Evolutionary conservation across 2,113 vertebrate genomes (phyloP).

Genomic region (Sclerurus mexicanus): DNA sequence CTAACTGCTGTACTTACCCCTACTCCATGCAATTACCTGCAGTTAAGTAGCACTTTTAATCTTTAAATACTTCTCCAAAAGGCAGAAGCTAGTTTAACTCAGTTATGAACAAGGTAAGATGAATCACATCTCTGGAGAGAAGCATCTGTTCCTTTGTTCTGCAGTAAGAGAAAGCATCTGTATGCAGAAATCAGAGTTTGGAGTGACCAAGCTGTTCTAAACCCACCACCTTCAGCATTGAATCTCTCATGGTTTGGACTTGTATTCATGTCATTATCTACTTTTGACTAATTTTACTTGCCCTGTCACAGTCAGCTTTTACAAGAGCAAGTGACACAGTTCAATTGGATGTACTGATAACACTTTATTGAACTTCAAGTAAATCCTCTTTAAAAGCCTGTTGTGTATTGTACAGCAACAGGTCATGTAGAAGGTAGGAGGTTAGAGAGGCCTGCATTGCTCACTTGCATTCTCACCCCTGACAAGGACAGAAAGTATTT

Average conservation of each 20-base stretch:
- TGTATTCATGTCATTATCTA: not conserved
- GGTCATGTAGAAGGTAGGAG: not conserved
- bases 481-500: conserved; percentile 60
- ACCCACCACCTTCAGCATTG: not conserved
- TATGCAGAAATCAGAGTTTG: not conserved
- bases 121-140: not conserved
- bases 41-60: not conserved
- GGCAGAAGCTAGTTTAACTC: not conserved
- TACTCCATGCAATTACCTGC: not conserved
- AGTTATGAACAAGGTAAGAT: not conserved
- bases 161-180: not conserved
- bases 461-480: not conserved
- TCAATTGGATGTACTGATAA: not conserved
- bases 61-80: not conserved
- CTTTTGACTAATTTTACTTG: not conserved
- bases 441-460: not conserved
- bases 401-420: not conserved
- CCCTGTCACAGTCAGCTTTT: not conserved
- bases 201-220: not conserved
- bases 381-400: conserved; percentile 34
- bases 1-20: not conserved
- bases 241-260: not conserved
- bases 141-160: not conserved
- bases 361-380: conserved; percentile 53
- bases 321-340: not conserved